Evolutionary conservation across 2,797 vertebrate genomes (phyloP).

Genomic region (Anabacerthia variegaticeps): DNA sequence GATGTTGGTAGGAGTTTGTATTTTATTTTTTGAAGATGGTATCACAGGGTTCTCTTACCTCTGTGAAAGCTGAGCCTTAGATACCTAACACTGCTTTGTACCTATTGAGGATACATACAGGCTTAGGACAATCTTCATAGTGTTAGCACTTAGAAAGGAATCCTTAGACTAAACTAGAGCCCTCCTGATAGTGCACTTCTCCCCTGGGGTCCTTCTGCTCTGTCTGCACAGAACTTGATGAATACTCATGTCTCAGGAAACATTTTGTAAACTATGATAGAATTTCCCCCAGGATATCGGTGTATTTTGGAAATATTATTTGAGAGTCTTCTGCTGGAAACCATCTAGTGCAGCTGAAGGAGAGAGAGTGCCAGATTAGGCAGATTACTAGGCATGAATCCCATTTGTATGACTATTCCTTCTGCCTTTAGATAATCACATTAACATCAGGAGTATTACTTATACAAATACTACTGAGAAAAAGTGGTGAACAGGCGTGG

Average conservation of each 20-base stretch:
- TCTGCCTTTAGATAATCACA: constrained; percentile 31
- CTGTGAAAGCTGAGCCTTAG: background rate
- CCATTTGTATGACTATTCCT: constrained; percentile 25
- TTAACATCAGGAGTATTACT: constrained; percentile 30
- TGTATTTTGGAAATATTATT: constrained; percentile 1
- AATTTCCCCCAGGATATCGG: background rate
- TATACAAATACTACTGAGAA: constrained; percentile 33
- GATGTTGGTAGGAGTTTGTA: background rate
- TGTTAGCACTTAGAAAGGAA: background rate
- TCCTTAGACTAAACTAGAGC: background rate
- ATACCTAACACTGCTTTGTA: background rate
- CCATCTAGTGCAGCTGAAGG: constrained; percentile 24
- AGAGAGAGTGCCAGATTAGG: constrained; percentile 26
- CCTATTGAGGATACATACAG: background rate
- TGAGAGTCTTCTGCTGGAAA: background rate
- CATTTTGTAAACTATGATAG: background rate
- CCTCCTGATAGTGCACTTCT: background rate
- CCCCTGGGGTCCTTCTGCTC: background rate
- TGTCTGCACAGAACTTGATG: background rate
- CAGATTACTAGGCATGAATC: constrained; percentile 38
- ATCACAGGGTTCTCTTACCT: background rate
- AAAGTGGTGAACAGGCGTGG: background rate
- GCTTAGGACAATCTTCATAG: background rate
- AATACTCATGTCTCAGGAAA: background rate
- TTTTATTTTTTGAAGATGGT: background rate